Conservation (phyloP, 2,797 vertebrate species). For the Apodemus agrarius region DNA sequence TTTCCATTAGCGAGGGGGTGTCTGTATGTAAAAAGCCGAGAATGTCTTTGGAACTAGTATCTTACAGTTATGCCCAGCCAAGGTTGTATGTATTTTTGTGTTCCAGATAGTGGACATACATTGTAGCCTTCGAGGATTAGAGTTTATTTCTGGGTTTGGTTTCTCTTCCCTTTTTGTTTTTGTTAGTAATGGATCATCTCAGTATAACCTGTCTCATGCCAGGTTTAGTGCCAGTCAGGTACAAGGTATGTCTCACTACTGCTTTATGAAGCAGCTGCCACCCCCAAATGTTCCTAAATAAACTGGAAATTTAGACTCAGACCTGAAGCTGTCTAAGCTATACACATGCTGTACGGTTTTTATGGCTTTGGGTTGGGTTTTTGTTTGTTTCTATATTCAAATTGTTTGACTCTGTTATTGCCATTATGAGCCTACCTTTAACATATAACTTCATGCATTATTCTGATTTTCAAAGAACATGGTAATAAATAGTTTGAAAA, state of each 20-base stretch:
- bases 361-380: not conserved
- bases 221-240: not conserved
- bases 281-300: not conserved
- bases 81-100: not conserved
- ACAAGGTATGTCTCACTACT: not conserved
- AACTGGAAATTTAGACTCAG: conserved; percentile 4
- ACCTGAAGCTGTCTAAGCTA: not conserved
- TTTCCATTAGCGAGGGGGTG: not conserved
- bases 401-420: conserved; percentile 18
- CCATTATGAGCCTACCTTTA: not conserved
- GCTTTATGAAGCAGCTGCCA: not conserved
- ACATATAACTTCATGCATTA: not conserved
- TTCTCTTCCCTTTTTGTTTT: not conserved
- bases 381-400: not conserved
- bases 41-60: not conserved
- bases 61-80: not conserved
- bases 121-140: not conserved
- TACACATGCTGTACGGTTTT: too few relatives aligned
- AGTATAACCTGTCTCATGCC: not conserved
- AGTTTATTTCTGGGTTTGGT: not conserved
- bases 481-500: conserved; percentile 47
- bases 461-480: conserved; percentile 7
- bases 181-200: not conserved
- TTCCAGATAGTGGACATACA: not conserved
- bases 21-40: not conserved